Evolutionary conservation across 2,888 invertebrate genomes (phyloP), one percentile per base, ranked within the genome.

Genomic region (Patella pellucida): DNA sequence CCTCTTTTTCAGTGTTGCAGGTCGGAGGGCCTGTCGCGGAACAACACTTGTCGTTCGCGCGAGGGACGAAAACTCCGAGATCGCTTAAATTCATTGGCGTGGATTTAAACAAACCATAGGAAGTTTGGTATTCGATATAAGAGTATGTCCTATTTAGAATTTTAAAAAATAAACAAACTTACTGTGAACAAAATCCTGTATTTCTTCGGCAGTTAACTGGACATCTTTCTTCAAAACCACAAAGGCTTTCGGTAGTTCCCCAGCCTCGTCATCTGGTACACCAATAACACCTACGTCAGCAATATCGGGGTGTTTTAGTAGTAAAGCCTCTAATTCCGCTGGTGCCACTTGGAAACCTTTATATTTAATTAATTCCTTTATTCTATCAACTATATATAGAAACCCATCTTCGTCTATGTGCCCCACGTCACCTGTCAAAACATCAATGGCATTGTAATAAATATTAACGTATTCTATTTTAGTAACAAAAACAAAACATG

Each of bases 361-460:
- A 87, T 96, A 96, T 90, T 97, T 97, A 85, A 97, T 96, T 52
- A 97, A 93, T 88, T 97, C 96, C 89, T 97, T 97, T 16, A 96
- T 91, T 78, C 97, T 92, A 91, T 97, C 97, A 82, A 97, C 96
- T 72, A 96, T 91, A 88, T 96, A 97, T 1, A 97, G 96, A 80
- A 93, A 94, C 0, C 94, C 94, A 23, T 96, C 94, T 0, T 93
- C 90, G 87, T 96, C 96, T 83, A 94, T 95, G 89, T 95, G 95
- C 0, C 95, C 96, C 81, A 96, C 92, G 95, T 92, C 72, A 95
- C 87, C 95, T 95, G 70, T 23, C 52, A 31, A 27, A 16, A 11
- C 68, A 68, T 16, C 15, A 12, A 41, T 79, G 0, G 41, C 41
- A 41, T 41, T 41, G 0, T 9, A 9, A 4, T 41, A 41, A 41